Percentiles rank a stretch among this genome's conserved stretches.
These are phyloP conservation scores for Rhinichthys klamathensis DNA, from an alignment of 2,113 vertebrate genomes.

Conservation along the genomic window DNA sequence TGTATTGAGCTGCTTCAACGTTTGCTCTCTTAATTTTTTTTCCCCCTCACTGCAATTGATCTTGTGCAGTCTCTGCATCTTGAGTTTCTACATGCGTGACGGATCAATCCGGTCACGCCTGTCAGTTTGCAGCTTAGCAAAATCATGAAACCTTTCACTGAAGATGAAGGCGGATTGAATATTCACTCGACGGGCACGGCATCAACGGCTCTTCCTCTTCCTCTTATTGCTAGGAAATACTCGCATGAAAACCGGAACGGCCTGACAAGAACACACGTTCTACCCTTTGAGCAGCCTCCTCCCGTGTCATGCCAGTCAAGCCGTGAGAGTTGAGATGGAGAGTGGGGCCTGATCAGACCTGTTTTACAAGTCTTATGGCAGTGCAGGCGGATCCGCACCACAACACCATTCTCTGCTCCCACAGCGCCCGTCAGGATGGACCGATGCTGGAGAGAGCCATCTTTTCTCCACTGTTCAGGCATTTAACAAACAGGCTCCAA, in stretches of 20 bases:
- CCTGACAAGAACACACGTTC: constrained; percentile 64
- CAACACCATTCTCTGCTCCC: constrained; percentile 78
- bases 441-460: constrained; percentile 31
- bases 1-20: neutral
- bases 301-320: constrained; percentile 61
- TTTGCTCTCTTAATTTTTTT: constrained; percentile 47
- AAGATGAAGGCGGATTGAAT: constrained; percentile 62
- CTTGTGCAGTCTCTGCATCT: constrained; percentile 45
- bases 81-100: constrained; percentile 59
- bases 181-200: constrained; percentile 52
- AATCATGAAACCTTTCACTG: constrained; percentile 63
- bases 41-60: constrained; percentile 50
- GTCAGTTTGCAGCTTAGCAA: constrained; percentile 63
- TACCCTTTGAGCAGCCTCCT: constrained; percentile 61
- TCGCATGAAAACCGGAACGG: constrained; percentile 51
- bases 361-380: constrained; percentile 69
- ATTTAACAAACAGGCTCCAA: constrained; percentile 40
- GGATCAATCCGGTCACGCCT: constrained; percentile 61
- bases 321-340: constrained; percentile 54
- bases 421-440: constrained; percentile 63
- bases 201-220: constrained; percentile 33
- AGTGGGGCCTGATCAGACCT: constrained; percentile 61
- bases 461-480: constrained; percentile 26
- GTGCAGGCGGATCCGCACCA: constrained; percentile 83
- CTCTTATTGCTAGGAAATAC: constrained; percentile 60